Base-by-base conservation (phyloP, 2,797 vertebrate genomes). In the Emydoidea blandingii region DNA sequence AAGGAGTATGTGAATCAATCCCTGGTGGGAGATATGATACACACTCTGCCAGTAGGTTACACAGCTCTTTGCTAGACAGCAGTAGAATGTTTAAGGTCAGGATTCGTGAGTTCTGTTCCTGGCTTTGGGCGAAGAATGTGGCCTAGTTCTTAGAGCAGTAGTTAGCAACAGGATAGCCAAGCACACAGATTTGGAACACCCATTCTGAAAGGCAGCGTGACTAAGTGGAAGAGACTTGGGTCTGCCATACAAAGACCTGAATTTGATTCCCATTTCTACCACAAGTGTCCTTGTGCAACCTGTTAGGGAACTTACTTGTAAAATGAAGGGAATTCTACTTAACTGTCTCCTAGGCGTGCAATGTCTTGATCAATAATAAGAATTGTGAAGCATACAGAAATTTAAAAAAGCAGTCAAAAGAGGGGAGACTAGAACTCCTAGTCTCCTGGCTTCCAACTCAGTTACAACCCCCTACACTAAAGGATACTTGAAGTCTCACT, bases 401-500 rank as follows among this genome's bases (percentile, higher is more conserved):
- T 54, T 72, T 72, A 34, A 82, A 76, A 83, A 88, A 21, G 3
- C 37, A 91, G 90, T 4, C 65, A 89, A 56, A 92, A 94, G 44
- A 91, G 79, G 68, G 34, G 83, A 65, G 37, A 49, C 83, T 95
- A 57, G 81, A 94, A 50, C 56, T 76, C 83, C 85, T 86, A 79
- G 92, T 57, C 56, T 57, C 25, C 56, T 57, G 27, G 12, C 56
- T 57, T 57, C 11, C 56, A 57, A 57, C 5, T 12, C 11, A 57
- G 27, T 57, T 57, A 29, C 56, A 27, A 57, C 27, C 81, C 94
- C 49, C 31, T 72, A 50, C 47, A 78, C 3, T 31, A 79, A 81
- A 85, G 34, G 62, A 53, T 52, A 92, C 91, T 91, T 95, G 88
- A 49, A 95, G 83, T 90, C 92, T 88, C 91, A 89, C 62, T 68